Percentiles rank a stretch among this genome's conserved stretches.
These are phyloP conservation scores for Ashinkailepas kermadecensis DNA, from an alignment of 2,888 invertebrate species.

Conservation along the genomic window DNA sequence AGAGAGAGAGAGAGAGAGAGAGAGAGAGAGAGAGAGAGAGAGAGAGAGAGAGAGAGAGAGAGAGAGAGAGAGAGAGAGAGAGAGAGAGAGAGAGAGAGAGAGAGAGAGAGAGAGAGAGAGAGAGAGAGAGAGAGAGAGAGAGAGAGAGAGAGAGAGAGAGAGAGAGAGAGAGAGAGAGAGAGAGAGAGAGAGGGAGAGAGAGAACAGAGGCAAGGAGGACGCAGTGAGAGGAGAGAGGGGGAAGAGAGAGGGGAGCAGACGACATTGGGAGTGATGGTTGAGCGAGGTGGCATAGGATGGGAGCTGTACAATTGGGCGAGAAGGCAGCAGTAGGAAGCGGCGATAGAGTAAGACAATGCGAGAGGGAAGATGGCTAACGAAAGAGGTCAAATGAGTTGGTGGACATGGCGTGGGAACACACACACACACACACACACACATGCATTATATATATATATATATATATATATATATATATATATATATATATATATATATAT, in stretches of 20 bases:
- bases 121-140: slow-evolving; percentile 7
- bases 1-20: slow-evolving; percentile 12
- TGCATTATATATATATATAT: too few relatives aligned
- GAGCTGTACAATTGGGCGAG: too few relatives aligned
- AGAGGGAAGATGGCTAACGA: too few relatives aligned
- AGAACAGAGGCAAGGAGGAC: slow-evolving; percentile 5
- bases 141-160: slow-evolving; percentile 5
- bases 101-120: slow-evolving; percentile 18
- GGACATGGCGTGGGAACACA: too few relatives aligned
- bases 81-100: slow-evolving; percentile 16
- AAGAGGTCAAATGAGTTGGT: too few relatives aligned
- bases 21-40: slow-evolving; percentile 11
- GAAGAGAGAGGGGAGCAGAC: slow-evolving; percentile 21
- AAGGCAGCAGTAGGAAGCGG: too few relatives aligned
- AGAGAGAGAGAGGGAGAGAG: neutral
- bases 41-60: slow-evolving; percentile 10
- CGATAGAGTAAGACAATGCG: too few relatives aligned
- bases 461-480: too few relatives aligned
- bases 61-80: slow-evolving; percentile 18
- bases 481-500: too few relatives aligned
- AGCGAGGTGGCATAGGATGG: too few relatives aligned
- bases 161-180: slow-evolving; percentile 14
- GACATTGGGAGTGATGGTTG: too few relatives aligned
- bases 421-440: too few relatives aligned
- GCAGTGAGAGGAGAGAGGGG: slow-evolving; percentile 22